phyloP scores from a whole-genome alignment of 2,113 vertebrate species.

The Elaphurus davidianus region DNA sequence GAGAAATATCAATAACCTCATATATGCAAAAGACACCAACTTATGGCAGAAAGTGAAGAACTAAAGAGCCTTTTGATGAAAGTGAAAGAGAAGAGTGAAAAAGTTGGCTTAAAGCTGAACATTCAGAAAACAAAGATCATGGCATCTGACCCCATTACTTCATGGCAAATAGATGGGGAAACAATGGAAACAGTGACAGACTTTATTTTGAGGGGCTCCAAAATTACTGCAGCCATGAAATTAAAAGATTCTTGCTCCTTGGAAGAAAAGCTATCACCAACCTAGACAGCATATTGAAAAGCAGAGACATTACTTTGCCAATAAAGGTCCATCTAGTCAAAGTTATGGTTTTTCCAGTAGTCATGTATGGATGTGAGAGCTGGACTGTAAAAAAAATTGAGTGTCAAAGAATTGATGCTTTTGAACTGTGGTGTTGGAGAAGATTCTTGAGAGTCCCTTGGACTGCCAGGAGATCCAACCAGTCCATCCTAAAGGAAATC shows the following conservation, averaged over 20 bases:
- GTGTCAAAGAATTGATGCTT: not conserved
- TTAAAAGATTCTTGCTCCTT: not conserved
- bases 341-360: not conserved
- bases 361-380: not conserved
- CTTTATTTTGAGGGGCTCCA: not conserved
- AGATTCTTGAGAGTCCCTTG: not conserved
- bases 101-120: not conserved
- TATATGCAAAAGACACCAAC: not conserved
- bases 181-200: not conserved
- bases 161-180: not conserved
- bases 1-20: not conserved
- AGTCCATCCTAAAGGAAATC: not conserved
- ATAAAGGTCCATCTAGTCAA: not conserved
- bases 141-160: not conserved
- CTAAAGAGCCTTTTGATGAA: not conserved
- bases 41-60: not conserved
- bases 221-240: not conserved
- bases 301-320: not conserved
- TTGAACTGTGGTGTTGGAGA: not conserved
- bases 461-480: not conserved
- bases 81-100: not conserved
- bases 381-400: not conserved
- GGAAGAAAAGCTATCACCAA: not conserved
- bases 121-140: not conserved
- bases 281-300: not conserved